Conservation (phyloP, 2,888 invertebrate genomes). For the Miltochrista miniata region DNA sequence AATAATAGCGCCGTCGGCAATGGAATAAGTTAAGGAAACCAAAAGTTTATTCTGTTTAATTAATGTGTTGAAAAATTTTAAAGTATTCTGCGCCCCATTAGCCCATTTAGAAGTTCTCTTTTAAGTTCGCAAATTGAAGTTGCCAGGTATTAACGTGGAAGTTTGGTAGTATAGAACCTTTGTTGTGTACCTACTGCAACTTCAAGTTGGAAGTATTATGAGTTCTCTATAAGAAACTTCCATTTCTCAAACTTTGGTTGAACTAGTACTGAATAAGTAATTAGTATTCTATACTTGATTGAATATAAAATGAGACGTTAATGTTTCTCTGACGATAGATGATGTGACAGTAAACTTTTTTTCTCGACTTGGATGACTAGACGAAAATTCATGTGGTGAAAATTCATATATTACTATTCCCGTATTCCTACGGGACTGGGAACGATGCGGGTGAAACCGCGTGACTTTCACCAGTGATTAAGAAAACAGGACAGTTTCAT, state of each 20-base stretch:
- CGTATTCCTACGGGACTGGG: no score
- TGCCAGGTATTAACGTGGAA: constrained; percentile 30
- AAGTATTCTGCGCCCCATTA: constrained; percentile 42
- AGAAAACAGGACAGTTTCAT: no score
- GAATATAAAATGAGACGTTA: no score
- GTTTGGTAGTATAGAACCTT: constrained; percentile 24
- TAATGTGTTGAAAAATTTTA: constrained; percentile 44
- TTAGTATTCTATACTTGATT: no score
- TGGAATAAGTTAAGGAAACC: constrained; percentile 17
- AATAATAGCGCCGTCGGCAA: constrained; percentile 18
- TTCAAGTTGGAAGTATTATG: constrained; percentile 22
- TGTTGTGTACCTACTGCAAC: constrained; percentile 12
- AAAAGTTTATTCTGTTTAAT: constrained; percentile 40
- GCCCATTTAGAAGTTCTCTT: constrained; percentile 39
- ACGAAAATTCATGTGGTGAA: no score
- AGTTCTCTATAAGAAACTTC: constrained; percentile 12
- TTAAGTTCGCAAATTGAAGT: constrained; percentile 38
- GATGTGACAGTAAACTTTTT: no score
- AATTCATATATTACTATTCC: no score
- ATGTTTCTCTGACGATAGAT: no score
- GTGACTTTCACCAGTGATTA: no score
- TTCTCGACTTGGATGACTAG: no score
- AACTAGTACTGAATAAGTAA: neutral
- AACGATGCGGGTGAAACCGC: no score
- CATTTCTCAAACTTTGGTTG: constrained; percentile 18